Evolutionary conservation across 2,888 invertebrate species (phyloP), one percentile per base, ranked within the genome.

Genomic region (Ennomos quercinarius): DNA sequence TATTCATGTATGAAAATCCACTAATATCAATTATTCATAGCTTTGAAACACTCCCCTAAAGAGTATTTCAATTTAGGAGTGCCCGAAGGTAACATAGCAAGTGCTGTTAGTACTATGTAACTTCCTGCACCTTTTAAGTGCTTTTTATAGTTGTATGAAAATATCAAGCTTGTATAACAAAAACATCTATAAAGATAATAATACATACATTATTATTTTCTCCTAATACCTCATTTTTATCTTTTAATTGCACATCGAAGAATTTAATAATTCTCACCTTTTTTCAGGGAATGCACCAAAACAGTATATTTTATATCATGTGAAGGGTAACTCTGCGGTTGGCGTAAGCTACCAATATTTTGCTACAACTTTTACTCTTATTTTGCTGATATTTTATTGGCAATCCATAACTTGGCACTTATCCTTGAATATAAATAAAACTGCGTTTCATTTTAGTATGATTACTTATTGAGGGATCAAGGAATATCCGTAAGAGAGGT

Each of bases 221-320:
- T 49, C 42, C 50, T 54, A 42, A 42, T 56, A 51, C 41, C 50
- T 57, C 61, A 43, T 62, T 63, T 41, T 57, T 41, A 86, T 86
- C 83, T 87, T 76, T 87, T 86, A 87, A 89, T 87, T 82, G 84
- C 70, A 77, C 77, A 78, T 76, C 71, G 66, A 77, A 80, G 80
- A 83, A 84, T 83, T 85, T 86, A 85, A 84, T 86, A 82, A 83
- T 73, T 71, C 73, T 77, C 73, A 64, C 77, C 80, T 82, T 82
- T n/a, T 77, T 75, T 74, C 70, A 68, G 39, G 41, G 51, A 55
- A 46, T 42, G 37, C 45, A 59, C 37, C 41, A 64, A 70, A 65
- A 66, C 47, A 49, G 50, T 44, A 48, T 58, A n/a, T n/a, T n/a
- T n/a, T n/a, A n/a, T n/a, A 68, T 42, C 50, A 53, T 41, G 48